Base-by-base conservation (phyloP, 2,797 vertebrate genomes). In the Microctenopoma steveboyesi region DNA sequence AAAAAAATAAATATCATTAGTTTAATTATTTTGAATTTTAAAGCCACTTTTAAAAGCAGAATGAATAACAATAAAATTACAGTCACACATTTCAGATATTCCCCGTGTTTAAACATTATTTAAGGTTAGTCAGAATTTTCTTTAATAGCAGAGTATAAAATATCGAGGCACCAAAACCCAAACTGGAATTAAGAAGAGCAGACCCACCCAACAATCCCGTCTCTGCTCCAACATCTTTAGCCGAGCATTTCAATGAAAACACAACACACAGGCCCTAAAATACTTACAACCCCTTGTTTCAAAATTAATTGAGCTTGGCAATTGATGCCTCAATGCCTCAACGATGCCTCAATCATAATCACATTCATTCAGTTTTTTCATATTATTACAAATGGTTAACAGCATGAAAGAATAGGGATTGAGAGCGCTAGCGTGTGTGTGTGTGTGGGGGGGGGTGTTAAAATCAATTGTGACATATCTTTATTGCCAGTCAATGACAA, bases 381-480 rank as follows among this genome's bases (percentile, higher is more conserved):
- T 76, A 79, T 82, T 75, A 72, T 56, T 2, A 35, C 72, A 63
- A 74, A 78, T 74, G 74, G 64, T 74, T 69, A 68, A 76, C 59
- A 82, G 72, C 40, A 62, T 63, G 42, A 15, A 28, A 13, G 30
- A 64, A 47, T n/a, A 51, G 18, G 61, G 45, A n/a, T 14, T 37
- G 25, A 51, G 51, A 69, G 64, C 46, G 49, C 33, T 35, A 5
- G 52, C 30, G 57, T 55, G 25, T 43, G 53, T 8, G 46, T 6
- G 64, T 22, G 53, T 8, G 46, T 6, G 64, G 18, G 65, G 40
- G 40, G 39, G 43, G 61, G 66, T 69, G 66, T 70, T 73, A 86
- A 91, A 89, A 92, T 92, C 89, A 91, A 92, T 92, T 89, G 83
- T 92, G 90, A 91, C 91, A 91, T 85, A 88, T 92, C 90, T 92